These are phyloP conservation scores for Phymastichus coffea DNA, from an alignment of 1,140 invertebrate genomes.

Conservation along the genomic window DNA sequence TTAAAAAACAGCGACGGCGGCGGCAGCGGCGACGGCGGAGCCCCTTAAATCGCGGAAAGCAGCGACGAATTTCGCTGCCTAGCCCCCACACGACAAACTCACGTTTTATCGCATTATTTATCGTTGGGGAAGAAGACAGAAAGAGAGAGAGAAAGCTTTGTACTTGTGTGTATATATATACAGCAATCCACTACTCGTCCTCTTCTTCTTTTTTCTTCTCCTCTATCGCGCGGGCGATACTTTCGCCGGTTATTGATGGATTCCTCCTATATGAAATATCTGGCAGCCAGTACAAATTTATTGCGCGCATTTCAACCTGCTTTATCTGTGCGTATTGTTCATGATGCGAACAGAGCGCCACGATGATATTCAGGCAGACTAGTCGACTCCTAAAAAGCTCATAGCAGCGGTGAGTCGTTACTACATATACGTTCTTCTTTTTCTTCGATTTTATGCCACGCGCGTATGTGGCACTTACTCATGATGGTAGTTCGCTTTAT, in stretches of 20 bases:
- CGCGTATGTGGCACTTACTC: neutral
- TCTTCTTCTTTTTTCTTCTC: neutral
- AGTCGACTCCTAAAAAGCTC: slow-evolving; percentile 37
- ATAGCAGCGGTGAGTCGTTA: slow-evolving; percentile 38
- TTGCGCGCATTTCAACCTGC: slow-evolving; percentile 51
- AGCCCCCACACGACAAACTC: slow-evolving; percentile 57
- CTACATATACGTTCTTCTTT: slow-evolving; percentile 23
- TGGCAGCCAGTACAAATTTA: slow-evolving; percentile 54
- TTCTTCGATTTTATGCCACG: slow-evolving; percentile 5
- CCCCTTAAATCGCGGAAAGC: slow-evolving; percentile 28
- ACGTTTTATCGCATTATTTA: slow-evolving; percentile 60
- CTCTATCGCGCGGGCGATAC: slow-evolving; percentile 5
- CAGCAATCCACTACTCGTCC: slow-evolving; percentile 34
- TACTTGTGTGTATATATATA: slow-evolving; percentile 32
- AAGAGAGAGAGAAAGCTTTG: slow-evolving; percentile 31
- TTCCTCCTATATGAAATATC: slow-evolving; percentile 59
- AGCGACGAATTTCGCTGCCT: slow-evolving; percentile 33
- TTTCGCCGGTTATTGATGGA: slow-evolving; percentile 53
- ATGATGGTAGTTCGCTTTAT: slow-evolving; percentile 16
- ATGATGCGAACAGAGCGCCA: slow-evolving; percentile 56
- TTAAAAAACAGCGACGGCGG: slow-evolving; percentile 3
- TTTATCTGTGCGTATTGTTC: slow-evolving; percentile 56
- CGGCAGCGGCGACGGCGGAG: neutral
- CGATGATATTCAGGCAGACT: slow-evolving; percentile 46
- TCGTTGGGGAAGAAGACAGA: slow-evolving; percentile 32